These are phyloP conservation scores for Sinocyclocheilus anophthalmus DNA, from an alignment of 2,113 vertebrate genomes.

Conservation along the genomic window DNA sequence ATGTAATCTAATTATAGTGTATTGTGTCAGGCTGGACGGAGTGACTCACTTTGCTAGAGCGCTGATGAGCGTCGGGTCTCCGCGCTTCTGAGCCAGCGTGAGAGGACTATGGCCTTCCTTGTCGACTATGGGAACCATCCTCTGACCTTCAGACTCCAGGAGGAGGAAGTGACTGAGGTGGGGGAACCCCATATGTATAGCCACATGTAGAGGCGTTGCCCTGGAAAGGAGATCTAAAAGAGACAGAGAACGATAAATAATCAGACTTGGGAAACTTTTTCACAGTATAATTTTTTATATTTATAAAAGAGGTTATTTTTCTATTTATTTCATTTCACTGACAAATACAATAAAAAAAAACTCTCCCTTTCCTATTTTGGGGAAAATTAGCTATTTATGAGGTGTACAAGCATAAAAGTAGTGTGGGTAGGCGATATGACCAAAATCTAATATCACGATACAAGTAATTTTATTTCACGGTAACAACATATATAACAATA, in stretches of 20 bases:
- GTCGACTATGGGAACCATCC: conserved; percentile 71
- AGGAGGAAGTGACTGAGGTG: conserved; percentile 80
- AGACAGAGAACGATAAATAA: neutral
- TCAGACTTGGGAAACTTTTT: neutral
- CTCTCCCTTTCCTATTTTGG: neutral
- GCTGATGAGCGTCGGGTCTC: conserved; percentile 68
- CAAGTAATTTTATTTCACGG: too few relatives aligned
- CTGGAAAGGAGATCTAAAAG: conserved; percentile 67
- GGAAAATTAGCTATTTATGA: neutral
- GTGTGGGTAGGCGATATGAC: too few relatives aligned
- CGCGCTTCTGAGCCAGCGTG: conserved; percentile 74
- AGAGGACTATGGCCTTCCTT: conserved; percentile 78
- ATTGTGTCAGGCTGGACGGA: neutral
- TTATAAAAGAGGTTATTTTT: too few relatives aligned
- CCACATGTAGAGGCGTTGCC: conserved; percentile 82
- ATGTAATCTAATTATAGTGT: neutral
- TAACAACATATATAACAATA: too few relatives aligned
- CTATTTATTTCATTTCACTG: neutral
- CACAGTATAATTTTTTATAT: too few relatives aligned
- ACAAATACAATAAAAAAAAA: neutral
- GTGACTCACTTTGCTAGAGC: conserved; percentile 76
- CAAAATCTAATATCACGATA: too few relatives aligned
- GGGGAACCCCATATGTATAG: conserved; percentile 78
- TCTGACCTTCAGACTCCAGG: conserved; percentile 75
- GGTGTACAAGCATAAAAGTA: neutral